Evolutionary conservation across 2,888 invertebrate genomes (phyloP), one percentile per base, ranked within the genome.

Genomic region (Carterocephalus palaemon): DNA sequence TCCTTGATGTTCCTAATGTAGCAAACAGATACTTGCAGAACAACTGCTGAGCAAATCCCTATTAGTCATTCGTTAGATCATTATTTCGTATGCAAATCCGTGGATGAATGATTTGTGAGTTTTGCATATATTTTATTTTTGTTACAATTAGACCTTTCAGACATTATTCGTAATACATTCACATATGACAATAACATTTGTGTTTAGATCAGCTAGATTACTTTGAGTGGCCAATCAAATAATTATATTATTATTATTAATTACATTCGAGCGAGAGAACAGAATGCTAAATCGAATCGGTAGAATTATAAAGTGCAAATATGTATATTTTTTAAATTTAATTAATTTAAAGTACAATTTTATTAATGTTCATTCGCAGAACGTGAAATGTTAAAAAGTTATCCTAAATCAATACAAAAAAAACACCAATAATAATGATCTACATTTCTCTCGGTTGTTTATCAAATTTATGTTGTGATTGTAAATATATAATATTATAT

Each of bases 391-490:
- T 34, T 28, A 17, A 33, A n/a, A 8, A 23, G 32, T 28, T 15
- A 36, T 31, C 37, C 32, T 31, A 15, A 31, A 38, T 29, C 12
- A 24, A 32, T n/a, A 2, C 3, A 24, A 33, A 32, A 23, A 26
- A 67, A 70, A 81, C 80, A 81, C 74, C 76, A 81, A 73, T 67
- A 41, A 23, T 67, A 41, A 23, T 4, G 17, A 65, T 60, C 51
- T 60, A 57, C 69, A 68, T 77, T 72, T 73, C 71, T 76, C 77
- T 85, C 71, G 84, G 84, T 85, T 85, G 84, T 84, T 84, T 76
- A 76, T 76, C 73, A 80, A 79, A 77, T 81, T 85, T 84, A 83
- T 69, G 84, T 85, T 84, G 85, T 85, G 84, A 85, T 79, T 81
- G 82, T 85, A 81, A 78, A 83, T 83, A 82, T 68, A 80, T 77